These are phyloP conservation scores for Cerastoderma edule DNA, from an alignment of 2,888 invertebrate genomes.

Conservation along the genomic window DNA sequence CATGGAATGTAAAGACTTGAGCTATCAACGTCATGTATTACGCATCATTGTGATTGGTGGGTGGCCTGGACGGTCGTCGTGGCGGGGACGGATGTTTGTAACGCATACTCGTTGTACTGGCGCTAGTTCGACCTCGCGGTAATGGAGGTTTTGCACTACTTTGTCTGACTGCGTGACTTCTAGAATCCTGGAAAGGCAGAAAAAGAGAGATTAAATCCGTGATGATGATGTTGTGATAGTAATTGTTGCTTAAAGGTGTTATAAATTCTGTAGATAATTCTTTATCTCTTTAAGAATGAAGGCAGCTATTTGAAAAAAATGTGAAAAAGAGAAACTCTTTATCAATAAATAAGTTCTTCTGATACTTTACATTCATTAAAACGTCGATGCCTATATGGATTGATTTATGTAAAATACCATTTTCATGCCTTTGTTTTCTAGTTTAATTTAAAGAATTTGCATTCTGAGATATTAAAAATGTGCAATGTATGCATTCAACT, in stretches of 20 bases:
- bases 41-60: slow-evolving; percentile 57
- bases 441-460: too few relatives aligned
- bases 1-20: neutral
- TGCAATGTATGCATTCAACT: too few relatives aligned
- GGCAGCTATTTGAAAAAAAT: neutral
- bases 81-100: slow-evolving; percentile 68
- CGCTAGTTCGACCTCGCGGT: slow-evolving; percentile 65
- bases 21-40: slow-evolving; percentile 7
- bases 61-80: slow-evolving; percentile 67
- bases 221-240: too few relatives aligned
- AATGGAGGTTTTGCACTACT: slow-evolving; percentile 77
- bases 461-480: too few relatives aligned
- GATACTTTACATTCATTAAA: too few relatives aligned
- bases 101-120: slow-evolving; percentile 45
- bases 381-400: too few relatives aligned
- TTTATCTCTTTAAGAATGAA: neutral
- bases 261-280: neutral
- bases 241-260: too few relatives aligned
- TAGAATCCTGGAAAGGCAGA: slow-evolving; percentile 67
- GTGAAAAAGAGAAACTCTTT: neutral
- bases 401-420: too few relatives aligned
- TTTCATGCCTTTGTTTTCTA: too few relatives aligned
- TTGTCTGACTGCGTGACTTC: slow-evolving; percentile 62
- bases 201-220: too few relatives aligned
- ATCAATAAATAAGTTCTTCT: neutral